Evolutionary conservation across 2,888 invertebrate genomes (phyloP), one percentile per base, ranked within the genome.

Genomic region (Drosophila imparisetae): DNA sequence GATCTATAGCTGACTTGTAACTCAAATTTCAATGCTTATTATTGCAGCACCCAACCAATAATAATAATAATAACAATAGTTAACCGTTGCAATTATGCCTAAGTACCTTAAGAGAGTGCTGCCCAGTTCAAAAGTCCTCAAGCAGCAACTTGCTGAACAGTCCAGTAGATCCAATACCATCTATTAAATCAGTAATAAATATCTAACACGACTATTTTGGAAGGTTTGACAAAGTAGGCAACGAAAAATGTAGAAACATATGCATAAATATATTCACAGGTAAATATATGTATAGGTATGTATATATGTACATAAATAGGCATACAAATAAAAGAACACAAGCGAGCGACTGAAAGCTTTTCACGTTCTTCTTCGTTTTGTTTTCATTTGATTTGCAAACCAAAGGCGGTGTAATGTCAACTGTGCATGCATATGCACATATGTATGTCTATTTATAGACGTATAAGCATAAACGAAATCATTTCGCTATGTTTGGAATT

Each of bases 11-110:
- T n/a, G 38, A 38, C 29, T 42, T 30, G 15, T 30, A 40, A 18
- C 21, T 57, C 30, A 30, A 42, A 42, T 42, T 42, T 30, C 57
- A 40, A 24, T 57, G 7, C 13, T 30, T 55, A 29, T 30, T 40
- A 29, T 55, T 42, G 40, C 42, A 57, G 57, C 30, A 30, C 1
- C 15, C 21, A 15, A 40, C 0, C 38, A 21, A 29, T 18, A 18
- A 27, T 0, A 27, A 27, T 8, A 8, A 10, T 8, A 32, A n/a
- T n/a, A 13, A 29, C 7, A 30, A 52, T 13, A 24, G 1, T 24
- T 45, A 4, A 24, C 45, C 24, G 21, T 45, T 15, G 54, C 21
- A 53, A 24, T 15, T 3, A 34, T 34, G 34, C 53, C 34, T 21
- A 10, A 32, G 7, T 13, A 40, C 24, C 4, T 27, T 27, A 3